A percentile compares a stretch with the other conserved stretches of the same genome.
These are phyloP conservation scores for Philopedon plagiatum DNA, from an alignment of 2,888 invertebrate species.

Conservation along the genomic window DNA sequence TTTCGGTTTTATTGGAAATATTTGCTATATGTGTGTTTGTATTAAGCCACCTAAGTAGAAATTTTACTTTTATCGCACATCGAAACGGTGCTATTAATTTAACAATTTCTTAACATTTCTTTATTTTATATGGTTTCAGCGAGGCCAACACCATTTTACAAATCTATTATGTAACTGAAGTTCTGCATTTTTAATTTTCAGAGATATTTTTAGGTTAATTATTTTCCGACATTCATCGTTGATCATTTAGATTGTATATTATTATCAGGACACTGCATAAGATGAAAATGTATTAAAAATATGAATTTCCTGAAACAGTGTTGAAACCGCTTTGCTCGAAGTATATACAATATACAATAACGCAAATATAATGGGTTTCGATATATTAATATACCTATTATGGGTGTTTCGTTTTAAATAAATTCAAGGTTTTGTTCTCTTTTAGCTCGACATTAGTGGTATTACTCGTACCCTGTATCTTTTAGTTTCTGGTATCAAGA, in stretches of 20 bases:
- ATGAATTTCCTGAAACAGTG: background rate
- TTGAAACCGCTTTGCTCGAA: background rate
- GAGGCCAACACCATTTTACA: background rate
- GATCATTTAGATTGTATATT: too few relatives aligned
- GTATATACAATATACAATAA: background rate
- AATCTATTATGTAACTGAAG: background rate
- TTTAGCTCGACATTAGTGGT: background rate
- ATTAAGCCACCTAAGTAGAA: too few relatives aligned
- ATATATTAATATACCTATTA: slow-evolving; percentile 6
- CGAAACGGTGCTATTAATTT: background rate
- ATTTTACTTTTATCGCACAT: too few relatives aligned
- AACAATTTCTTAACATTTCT: background rate
- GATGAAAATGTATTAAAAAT: background rate
- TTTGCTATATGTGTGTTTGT: too few relatives aligned
- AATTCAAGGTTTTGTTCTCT: slow-evolving; percentile 15
- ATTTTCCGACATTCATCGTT: too few relatives aligned
- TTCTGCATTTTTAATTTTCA: background rate
- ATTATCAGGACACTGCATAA: background rate
- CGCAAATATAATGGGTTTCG: slow-evolving; percentile 8
- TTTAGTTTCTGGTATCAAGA: too few relatives aligned
- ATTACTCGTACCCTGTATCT: too few relatives aligned
- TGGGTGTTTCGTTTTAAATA: slow-evolving; percentile 17
- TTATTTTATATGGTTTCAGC: background rate
- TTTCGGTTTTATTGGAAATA: too few relatives aligned
- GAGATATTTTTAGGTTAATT: too few relatives aligned